Evolutionary conservation across 2,888 invertebrate genomes (phyloP).

Genomic region (Xylota sylvarum): DNA sequence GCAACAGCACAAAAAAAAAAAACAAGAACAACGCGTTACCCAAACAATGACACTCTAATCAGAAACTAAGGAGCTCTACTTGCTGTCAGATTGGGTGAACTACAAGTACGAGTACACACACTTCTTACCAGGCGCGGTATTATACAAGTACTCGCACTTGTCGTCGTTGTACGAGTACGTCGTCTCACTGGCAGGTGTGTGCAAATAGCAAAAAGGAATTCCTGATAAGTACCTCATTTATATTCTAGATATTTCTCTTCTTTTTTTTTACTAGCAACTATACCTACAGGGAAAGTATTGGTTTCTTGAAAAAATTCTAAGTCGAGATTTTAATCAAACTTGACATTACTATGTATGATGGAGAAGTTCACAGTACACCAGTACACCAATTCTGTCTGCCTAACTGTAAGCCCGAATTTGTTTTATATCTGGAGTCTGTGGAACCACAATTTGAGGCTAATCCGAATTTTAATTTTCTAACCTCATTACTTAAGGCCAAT

Average conservation of each 20-base stretch:
- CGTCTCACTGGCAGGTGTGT: conserved; percentile 37
- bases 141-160: not conserved
- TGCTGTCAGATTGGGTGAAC: conserved; percentile 11
- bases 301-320: no score
- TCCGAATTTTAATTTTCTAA: no score
- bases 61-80: not conserved
- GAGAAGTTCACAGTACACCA: no score
- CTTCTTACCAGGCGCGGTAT: not conserved
- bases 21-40: conserved; percentile 10
- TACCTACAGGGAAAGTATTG: no score
- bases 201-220: conserved; percentile 40
- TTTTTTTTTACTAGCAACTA: no score
- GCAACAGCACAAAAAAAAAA: conserved; percentile 7
- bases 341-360: no score
- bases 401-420: no score
- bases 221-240: conserved; percentile 52
- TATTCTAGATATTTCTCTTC: conserved; percentile 16
- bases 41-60: conserved; percentile 19
- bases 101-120: conserved; percentile 5
- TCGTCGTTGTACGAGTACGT: not conserved
- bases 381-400: no score
- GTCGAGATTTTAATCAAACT: no score
- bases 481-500: no score
- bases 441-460: no score
- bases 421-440: no score